Conservation (phyloP, 2,888 invertebrate genomes). For the Eupithecia insigniata region DNA sequence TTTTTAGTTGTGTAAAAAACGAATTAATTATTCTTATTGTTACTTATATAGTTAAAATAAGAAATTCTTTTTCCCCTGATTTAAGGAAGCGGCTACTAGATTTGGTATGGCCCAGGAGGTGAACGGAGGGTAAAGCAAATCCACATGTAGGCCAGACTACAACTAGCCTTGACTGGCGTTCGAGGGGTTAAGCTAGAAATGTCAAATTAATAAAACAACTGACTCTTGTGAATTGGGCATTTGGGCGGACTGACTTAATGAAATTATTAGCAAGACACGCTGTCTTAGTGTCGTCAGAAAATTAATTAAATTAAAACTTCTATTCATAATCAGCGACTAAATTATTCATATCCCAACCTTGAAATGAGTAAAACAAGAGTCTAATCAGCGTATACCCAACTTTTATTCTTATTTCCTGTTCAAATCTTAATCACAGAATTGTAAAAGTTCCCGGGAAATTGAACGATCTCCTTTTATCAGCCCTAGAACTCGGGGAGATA, state of each 20-base stretch:
- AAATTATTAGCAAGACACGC: background rate
- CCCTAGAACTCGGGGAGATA: slow-evolving; percentile 21
- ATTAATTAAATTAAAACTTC: background rate
- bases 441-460: slow-evolving; percentile 30
- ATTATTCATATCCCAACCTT: slow-evolving; percentile 1
- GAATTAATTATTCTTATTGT: background rate
- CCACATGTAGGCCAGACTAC: background rate
- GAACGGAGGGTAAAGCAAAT: background rate
- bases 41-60: background rate
- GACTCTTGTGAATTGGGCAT: background rate
- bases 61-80: background rate
- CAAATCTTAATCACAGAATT: slow-evolving; percentile 31
- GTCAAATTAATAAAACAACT: background rate
- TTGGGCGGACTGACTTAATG: background rate
- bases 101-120: background rate
- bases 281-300: background rate
- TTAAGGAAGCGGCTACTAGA: background rate
- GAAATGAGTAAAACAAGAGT: slow-evolving; percentile 19
- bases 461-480: slow-evolving; percentile 32
- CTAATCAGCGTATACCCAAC: slow-evolving; percentile 26
- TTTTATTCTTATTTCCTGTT: slow-evolving; percentile 32
- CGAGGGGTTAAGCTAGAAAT: background rate
- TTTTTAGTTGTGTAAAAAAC: background rate
- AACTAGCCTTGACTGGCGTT: background rate
- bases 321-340: background rate